phyloP scores from a whole-genome alignment of 2,113 vertebrate genomes.

The Channa maculata region DNA sequence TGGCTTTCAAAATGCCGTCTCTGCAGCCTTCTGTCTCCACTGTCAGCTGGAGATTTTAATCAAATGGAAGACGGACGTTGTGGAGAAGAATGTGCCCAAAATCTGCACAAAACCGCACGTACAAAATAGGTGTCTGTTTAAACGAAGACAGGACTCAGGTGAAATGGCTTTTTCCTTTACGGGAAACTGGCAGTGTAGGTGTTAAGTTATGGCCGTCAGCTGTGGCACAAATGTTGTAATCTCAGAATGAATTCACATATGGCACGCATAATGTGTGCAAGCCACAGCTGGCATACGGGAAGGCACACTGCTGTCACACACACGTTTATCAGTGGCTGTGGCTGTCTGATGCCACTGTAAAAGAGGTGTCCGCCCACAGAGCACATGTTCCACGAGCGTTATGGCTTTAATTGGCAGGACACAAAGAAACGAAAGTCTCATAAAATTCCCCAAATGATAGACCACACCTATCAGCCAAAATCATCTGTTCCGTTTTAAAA shows the following conservation, averaged over 20 bases:
- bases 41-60: constrained; percentile 86
- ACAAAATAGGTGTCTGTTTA: constrained; percentile 11
- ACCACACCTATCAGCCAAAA: constrained; percentile 9
- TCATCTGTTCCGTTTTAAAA: neutral
- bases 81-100: constrained; percentile 30
- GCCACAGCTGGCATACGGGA: constrained; percentile 70
- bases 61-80: constrained; percentile 69
- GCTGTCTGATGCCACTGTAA: constrained; percentile 29
- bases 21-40: constrained; percentile 75
- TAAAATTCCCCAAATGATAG: constrained; percentile 55
- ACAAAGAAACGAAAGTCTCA: constrained; percentile 45
- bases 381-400: constrained; percentile 71
- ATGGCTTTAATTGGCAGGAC: constrained; percentile 58
- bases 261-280: constrained; percentile 47
- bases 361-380: constrained; percentile 60
- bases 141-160: neutral
- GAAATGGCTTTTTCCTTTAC: neutral
- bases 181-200: constrained; percentile 47
- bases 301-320: constrained; percentile 39
- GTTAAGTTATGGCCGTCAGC: constrained; percentile 60
- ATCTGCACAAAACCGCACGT: neutral
- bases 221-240: constrained; percentile 52
- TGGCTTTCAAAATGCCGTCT: constrained; percentile 80
- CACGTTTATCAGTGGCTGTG: constrained; percentile 59
- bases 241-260: constrained; percentile 45